phyloP scores from a whole-genome alignment of 2,888 invertebrate genomes.

The Drosophila meridiana region DNA sequence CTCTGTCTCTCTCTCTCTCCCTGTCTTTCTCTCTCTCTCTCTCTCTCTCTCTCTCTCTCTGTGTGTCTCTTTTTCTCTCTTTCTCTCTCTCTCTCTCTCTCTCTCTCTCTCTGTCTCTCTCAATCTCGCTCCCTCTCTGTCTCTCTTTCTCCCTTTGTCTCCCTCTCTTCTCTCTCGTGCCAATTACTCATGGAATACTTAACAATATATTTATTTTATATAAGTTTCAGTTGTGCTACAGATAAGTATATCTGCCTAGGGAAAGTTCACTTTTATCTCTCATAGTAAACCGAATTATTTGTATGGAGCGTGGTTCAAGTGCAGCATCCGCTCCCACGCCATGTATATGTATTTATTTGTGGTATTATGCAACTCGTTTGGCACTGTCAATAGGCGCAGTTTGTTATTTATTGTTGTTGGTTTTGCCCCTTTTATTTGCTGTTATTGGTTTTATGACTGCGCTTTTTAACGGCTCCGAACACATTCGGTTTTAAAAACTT shows the following conservation, averaged over 20 bases:
- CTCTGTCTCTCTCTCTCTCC: not conserved
- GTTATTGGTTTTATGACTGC: slow-evolving; percentile 53
- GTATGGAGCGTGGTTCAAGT: slow-evolving; percentile 32
- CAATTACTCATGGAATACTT: not conserved
- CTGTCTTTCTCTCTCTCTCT: not conserved
- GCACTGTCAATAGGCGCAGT: slow-evolving; percentile 31
- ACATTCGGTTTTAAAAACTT: slow-evolving; percentile 27
- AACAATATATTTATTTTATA: not conserved
- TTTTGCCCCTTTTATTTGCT: slow-evolving; percentile 12
- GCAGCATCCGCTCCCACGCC: slow-evolving; percentile 53
- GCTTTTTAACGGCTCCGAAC: slow-evolving; percentile 34
- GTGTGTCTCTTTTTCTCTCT: not conserved
- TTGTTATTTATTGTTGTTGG: slow-evolving; percentile 34
- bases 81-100: not conserved
- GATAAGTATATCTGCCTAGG: not conserved
- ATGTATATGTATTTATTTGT: slow-evolving; percentile 1
- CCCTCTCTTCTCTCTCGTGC: too few species aligned
- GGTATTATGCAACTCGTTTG: slow-evolving; percentile 43
- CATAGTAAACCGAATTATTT: slow-evolving; percentile 12
- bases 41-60: not conserved
- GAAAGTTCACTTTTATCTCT: not conserved
- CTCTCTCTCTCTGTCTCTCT: not conserved
- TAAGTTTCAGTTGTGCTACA: not conserved
- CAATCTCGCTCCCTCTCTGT: not conserved
- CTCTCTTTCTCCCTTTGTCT: not conserved